Base-by-base conservation (phyloP, 2,888 invertebrate species). In the Nemotelus nigrinus region DNA sequence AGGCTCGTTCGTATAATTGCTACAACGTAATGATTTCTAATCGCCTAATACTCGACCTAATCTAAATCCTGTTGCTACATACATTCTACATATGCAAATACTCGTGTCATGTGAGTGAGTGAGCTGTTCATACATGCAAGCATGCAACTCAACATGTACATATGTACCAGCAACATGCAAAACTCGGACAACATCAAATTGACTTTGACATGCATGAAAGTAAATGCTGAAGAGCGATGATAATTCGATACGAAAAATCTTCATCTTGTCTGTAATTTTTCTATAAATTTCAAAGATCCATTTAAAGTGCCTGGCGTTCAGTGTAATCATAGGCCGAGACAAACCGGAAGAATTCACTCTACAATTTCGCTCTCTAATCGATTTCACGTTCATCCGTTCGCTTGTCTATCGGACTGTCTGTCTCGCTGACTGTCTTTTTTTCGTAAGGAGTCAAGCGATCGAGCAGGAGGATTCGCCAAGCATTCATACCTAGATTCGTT, bases 281-380 rank as follows among this genome's bases (percentile, higher is more conserved):
- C 70, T 70, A 47, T 10, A 39, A 57, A 60, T 60, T 43, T 41
- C 63, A 47, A 6, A 45, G 60, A 74, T 74, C 60, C 47, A 63
- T 74, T 74, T 60, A 63, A 74, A 74, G 60, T 57, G n/a, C 47
- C 43, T n/a, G 45, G 41, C 48, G 63, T 63, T 47, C n/a, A 39
- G n/a, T 48, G 63, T 74, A 74, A 74, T 74, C 60, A 74, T 74
- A 74, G 74, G 48, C 74, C 50, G 50, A 74, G 60, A 63, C 63
- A 60, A 74, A 74, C 74, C 60, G 74, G 74, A 74, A 74, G 74
- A 74, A 63, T 74, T 74, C 60, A 60, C n/a, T 48, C 74, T 3
- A 44, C 60, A 74, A 74, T 74, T 74, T 74, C 39, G 74, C 74
- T 74, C 74, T 74, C 74, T 74, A 74, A 74, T 74, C 74, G 74